These are phyloP conservation scores for Exocentrus adspersus DNA, from an alignment of 2,888 invertebrate genomes.

Conservation along the genomic window DNA sequence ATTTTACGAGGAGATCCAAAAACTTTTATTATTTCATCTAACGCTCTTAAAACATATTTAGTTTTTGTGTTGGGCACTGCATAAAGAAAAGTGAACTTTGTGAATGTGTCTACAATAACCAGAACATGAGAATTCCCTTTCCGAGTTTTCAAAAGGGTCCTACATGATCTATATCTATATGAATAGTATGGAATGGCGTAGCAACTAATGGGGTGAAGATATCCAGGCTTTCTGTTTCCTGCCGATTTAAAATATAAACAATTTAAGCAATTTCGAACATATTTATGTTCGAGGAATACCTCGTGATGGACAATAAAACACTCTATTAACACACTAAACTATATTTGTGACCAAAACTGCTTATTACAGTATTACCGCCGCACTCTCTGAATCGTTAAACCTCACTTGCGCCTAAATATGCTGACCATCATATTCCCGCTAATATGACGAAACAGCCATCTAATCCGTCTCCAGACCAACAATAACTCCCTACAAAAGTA, in stretches of 20 bases:
- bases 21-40: background rate
- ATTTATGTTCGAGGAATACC: too few relatives aligned
- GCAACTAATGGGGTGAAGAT: background rate
- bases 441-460: too few relatives aligned
- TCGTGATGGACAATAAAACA: too few relatives aligned
- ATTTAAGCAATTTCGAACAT: background rate
- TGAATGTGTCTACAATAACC: background rate
- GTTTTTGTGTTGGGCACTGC: background rate
- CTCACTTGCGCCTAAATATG: too few relatives aligned
- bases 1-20: constrained; percentile 7
- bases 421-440: too few relatives aligned
- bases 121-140: background rate
- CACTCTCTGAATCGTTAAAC: too few relatives aligned
- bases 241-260: background rate
- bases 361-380: too few relatives aligned
- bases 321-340: too few relatives aligned
- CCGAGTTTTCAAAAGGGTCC: background rate
- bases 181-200: background rate
- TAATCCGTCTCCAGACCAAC: too few relatives aligned
- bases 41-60: background rate
- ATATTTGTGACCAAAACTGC: too few relatives aligned
- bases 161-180: background rate
- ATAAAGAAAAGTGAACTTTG: background rate
- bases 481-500: too few relatives aligned
- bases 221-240: background rate